Percentiles rank a stretch among this genome's conserved stretches.
Evolutionary conservation across 2,888 invertebrate species (phyloP).

Genomic region (Dicyrtomina minuta): DNA sequence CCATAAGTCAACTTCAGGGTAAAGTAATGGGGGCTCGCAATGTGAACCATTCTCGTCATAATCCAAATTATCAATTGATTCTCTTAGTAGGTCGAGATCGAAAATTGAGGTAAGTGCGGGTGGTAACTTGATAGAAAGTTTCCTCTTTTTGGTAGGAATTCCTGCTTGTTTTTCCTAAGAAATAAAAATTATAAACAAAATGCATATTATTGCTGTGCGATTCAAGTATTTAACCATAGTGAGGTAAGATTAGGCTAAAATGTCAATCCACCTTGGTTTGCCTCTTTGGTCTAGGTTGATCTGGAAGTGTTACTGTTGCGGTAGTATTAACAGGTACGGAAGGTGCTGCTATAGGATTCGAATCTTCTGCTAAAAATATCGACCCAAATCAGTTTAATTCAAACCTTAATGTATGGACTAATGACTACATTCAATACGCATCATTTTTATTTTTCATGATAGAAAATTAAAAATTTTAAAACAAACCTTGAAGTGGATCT

Average conservation of each 20-base stretch:
- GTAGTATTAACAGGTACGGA: conserved; percentile 2
- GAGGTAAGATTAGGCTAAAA: too few relatives aligned
- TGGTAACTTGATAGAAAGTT: not conserved
- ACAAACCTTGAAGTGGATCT: too few relatives aligned
- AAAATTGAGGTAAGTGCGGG: conserved; percentile 6
- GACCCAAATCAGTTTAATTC: too few relatives aligned
- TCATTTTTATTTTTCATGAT: too few relatives aligned
- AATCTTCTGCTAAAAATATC: too few relatives aligned
- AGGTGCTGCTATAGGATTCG: too few relatives aligned
- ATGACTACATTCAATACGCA: too few relatives aligned
- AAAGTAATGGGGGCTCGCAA: conserved; percentile 16
- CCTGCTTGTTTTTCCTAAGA: not conserved
- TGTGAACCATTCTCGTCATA: not conserved
- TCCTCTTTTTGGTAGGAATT: not conserved
- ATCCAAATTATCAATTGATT: not conserved
- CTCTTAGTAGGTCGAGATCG: not conserved
- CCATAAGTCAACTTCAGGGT: conserved; percentile 32
- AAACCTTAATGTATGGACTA: too few relatives aligned
- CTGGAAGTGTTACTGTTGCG: not conserved
- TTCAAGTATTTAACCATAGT: too few relatives aligned
- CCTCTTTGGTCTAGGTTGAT: not conserved
- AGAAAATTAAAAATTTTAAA: too few relatives aligned
- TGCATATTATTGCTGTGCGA: too few relatives aligned
- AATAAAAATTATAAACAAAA: not conserved
- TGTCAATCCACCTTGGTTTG: conserved; percentile 20